Percentiles rank a stretch among this genome's conserved stretches.
Conservation (phyloP, 2,888 invertebrate species). For the Unio delphinus region DNA sequence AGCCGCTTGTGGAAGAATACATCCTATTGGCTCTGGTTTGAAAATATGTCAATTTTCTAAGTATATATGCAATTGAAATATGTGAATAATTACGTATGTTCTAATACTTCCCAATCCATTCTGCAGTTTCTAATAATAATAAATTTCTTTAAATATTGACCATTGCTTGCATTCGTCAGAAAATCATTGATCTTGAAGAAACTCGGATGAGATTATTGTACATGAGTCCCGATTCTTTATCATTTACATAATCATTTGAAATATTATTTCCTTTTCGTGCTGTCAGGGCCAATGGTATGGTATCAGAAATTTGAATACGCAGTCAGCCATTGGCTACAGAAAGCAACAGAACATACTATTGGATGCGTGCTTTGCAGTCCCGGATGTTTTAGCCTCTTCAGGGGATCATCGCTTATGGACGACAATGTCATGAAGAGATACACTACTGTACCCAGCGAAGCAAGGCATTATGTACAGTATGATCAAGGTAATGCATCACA, state of each 20-base stretch:
- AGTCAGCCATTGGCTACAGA: conserved; percentile 38
- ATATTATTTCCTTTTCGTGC: background rate
- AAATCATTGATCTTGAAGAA: too few species aligned
- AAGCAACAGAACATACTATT: conserved; percentile 37
- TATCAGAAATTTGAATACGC: conserved; percentile 40
- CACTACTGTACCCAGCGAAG: conserved; percentile 33
- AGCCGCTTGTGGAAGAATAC: conserved; percentile 98
- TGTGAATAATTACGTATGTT: too few species aligned
- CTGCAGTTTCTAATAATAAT: too few species aligned
- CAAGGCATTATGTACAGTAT: conserved; percentile 35
- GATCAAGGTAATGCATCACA: conserved; percentile 25
- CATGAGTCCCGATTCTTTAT: too few species aligned
- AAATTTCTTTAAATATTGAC: too few species aligned
- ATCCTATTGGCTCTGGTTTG: conserved; percentile 90
- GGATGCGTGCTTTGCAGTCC: conserved; percentile 39
- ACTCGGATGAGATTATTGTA: too few species aligned
- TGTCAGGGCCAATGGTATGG: conserved; percentile 38
- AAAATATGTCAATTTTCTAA: background rate
- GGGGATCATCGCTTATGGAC: conserved; percentile 35
- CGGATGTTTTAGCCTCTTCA: conserved; percentile 37
- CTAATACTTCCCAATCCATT: too few species aligned
- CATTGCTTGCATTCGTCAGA: too few species aligned
- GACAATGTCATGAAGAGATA: conserved; percentile 37
- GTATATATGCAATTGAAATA: too few species aligned
- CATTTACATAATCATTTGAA: background rate